phyloP scores from a whole-genome alignment of 1,140 invertebrate genomes.

The Xylocopa sonorina region DNA sequence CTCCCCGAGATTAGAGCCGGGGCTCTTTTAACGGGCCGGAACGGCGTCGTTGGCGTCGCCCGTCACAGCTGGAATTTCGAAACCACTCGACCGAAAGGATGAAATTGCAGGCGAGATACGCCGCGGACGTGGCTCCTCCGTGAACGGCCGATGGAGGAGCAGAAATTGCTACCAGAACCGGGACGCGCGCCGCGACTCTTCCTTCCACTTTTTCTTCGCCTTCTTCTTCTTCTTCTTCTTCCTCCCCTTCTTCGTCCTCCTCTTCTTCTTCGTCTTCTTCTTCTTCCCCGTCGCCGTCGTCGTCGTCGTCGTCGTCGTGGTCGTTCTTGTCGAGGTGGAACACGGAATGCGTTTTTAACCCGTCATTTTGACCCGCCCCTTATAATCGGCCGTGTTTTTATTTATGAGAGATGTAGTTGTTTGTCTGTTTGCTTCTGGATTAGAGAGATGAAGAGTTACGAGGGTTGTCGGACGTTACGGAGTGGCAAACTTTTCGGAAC shows the following conservation, averaged over 20 bases:
- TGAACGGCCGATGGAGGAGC: neutral
- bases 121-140: neutral
- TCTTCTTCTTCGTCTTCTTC: too few species aligned
- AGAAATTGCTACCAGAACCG: slow-evolving; percentile 40
- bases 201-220: too few species aligned
- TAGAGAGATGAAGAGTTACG: too few species aligned
- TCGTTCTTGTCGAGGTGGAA: neutral
- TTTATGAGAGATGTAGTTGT: neutral
- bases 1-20: slow-evolving; percentile 61
- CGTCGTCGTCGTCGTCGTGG: too few species aligned
- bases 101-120: slow-evolving; percentile 62
- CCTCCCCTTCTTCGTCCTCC: too few species aligned
- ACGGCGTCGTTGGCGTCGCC: slow-evolving; percentile 58
- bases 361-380: neutral
- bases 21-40: slow-evolving; percentile 54
- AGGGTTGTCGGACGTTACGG: too few species aligned
- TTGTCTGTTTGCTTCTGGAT: neutral
- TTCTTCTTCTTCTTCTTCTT: neutral
- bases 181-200: neutral
- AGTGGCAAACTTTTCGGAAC: too few species aligned
- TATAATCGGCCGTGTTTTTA: neutral
- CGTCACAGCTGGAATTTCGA: slow-evolving; percentile 63
- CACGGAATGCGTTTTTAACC: slow-evolving; percentile 20
- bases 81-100: slow-evolving; percentile 66
- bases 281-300: neutral